Evolutionary conservation across 2,113 vertebrate species (phyloP).

Genomic region (Antechinus flavipes): DNA sequence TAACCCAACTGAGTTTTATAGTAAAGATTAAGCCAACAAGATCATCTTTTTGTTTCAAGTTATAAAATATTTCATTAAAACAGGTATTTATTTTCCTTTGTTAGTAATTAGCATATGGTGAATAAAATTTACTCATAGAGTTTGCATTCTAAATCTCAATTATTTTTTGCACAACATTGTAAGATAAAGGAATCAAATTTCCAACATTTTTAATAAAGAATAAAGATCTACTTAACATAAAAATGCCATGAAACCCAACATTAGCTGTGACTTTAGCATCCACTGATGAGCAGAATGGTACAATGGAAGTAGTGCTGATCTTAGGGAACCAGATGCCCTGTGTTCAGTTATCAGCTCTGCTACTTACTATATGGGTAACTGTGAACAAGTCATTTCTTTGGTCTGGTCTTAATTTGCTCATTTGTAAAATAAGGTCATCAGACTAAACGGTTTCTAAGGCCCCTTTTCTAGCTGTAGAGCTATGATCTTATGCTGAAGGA

Average conservation of each 20-base stretch:
- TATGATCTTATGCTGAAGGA: background rate
- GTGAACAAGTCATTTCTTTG: background rate
- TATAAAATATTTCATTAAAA: background rate
- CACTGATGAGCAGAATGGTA: background rate
- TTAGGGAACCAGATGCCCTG: background rate
- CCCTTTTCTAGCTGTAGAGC: background rate
- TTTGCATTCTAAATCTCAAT: background rate
- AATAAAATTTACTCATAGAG: background rate
- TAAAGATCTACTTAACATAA: background rate
- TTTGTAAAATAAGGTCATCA: background rate
- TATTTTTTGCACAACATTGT: background rate
- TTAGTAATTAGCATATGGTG: background rate
- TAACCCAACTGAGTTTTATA: background rate
- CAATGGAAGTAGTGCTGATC: background rate
- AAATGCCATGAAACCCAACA: background rate
- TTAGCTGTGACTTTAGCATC: background rate
- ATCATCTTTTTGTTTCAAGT: background rate
- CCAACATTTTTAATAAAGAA: background rate
- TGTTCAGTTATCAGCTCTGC: background rate
- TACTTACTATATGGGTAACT: background rate
- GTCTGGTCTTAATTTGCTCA: background rate
- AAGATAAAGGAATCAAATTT: background rate
- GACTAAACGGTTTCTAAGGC: background rate
- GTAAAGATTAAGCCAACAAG: background rate
- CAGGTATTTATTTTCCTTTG: background rate